Conservation (phyloP, 2,113 vertebrate genomes). For the Chlamydotis undulata region DNA sequence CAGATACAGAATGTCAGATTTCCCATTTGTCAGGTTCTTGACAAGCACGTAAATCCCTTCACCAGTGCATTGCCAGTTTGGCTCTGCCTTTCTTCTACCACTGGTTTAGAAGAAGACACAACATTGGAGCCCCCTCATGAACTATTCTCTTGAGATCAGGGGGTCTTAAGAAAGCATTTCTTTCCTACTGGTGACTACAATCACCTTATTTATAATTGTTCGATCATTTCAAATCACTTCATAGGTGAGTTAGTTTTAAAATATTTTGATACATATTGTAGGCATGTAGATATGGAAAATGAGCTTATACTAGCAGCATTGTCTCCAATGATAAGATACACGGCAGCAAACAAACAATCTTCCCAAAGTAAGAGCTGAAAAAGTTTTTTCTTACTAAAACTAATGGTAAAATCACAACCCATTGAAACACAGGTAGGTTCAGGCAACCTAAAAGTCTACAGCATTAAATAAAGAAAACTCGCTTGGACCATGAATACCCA, state of each 20-base stretch:
- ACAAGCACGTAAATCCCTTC: not conserved
- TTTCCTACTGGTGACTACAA: not conserved
- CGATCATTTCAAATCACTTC: not conserved
- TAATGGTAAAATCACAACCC: not conserved
- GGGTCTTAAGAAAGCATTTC: not conserved
- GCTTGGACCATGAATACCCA: rapidly evolving
- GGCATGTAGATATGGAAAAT: not conserved
- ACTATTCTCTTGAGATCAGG: not conserved
- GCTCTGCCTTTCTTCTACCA: not conserved
- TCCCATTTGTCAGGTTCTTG: not conserved
- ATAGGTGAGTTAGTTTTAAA: not conserved
- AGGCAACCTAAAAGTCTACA: not conserved
- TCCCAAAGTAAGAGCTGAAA: not conserved
- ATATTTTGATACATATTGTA: not conserved
- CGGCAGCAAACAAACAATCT: not conserved
- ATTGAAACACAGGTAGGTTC: not conserved
- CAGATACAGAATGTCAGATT: not conserved
- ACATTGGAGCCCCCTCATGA: not conserved
- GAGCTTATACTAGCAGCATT: not conserved
- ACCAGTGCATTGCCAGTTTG: not conserved
- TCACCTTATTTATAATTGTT: not conserved
- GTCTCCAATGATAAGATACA: not conserved
- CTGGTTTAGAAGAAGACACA: not conserved
- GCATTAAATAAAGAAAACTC: not conserved
- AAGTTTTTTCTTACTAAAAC: not conserved